Conservation (phyloP, 1,140 invertebrate species). For the Drosophila sturtevanti region DNA sequence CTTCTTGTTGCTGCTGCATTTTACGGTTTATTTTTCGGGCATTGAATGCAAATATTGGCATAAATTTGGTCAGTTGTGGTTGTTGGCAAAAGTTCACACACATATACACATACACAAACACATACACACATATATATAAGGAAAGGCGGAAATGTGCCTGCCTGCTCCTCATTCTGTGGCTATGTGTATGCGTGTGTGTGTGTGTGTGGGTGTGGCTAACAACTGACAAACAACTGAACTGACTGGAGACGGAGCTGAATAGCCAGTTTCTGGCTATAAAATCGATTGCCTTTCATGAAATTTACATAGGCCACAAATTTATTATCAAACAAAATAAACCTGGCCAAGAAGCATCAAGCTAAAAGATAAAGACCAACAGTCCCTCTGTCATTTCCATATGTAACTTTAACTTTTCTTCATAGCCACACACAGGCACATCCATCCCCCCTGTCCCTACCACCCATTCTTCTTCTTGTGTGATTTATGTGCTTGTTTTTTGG, state of each 20-base stretch:
- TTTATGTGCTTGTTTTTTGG: slow-evolving; percentile 79
- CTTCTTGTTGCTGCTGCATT: slow-evolving; percentile 47
- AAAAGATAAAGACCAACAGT: slow-evolving; percentile 1
- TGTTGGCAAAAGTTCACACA: slow-evolving; percentile 19
- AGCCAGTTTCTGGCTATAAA: slow-evolving; percentile 18
- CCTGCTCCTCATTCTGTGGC: not conserved
- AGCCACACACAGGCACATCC: slow-evolving; percentile 1
- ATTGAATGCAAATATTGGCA: slow-evolving; percentile 81
- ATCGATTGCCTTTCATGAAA: slow-evolving; percentile 26
- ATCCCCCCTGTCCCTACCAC: not conserved
- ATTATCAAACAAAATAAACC: slow-evolving; percentile 22
- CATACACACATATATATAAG: too few relatives aligned
- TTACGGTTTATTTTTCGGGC: slow-evolving; percentile 78
- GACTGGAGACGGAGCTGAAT: not conserved
- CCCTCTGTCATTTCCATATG: slow-evolving; percentile 11
- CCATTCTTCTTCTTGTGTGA: slow-evolving; percentile 57
- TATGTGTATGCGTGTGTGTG: not conserved
- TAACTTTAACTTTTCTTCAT: slow-evolving; percentile 13
- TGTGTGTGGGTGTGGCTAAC: not conserved
- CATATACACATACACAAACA: too few relatives aligned
- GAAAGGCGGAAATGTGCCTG: slow-evolving; percentile 1
- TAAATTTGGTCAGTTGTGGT: slow-evolving; percentile 76
- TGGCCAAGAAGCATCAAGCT: slow-evolving; percentile 9
- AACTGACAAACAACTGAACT: not conserved
- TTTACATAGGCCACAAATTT: slow-evolving; percentile 23